phyloP scores from a whole-genome alignment of 2,888 invertebrate genomes.

The Dynastes grantii region DNA sequence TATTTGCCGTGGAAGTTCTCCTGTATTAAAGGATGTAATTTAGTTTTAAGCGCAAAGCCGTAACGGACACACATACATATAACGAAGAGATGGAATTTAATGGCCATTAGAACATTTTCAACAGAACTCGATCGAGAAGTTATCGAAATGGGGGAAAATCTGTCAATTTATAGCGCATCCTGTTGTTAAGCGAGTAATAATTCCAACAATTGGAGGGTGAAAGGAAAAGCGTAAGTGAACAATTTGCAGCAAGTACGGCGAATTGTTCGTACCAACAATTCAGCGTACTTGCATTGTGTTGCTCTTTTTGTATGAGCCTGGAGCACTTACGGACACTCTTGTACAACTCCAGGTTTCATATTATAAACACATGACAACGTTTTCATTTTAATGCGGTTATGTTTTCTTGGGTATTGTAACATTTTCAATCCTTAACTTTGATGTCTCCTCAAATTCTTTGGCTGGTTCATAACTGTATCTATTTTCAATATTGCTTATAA shows the following conservation, averaged over 20 bases:
- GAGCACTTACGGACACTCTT: neutral
- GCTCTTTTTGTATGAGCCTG: neutral
- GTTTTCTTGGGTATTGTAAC: too few relatives aligned
- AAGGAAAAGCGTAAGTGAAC: constrained; percentile 35
- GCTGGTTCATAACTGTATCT: too few relatives aligned
- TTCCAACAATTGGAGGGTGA: constrained; percentile 12
- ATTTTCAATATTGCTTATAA: too few relatives aligned
- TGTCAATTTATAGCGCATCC: constrained; percentile 35
- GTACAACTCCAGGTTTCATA: too few relatives aligned
- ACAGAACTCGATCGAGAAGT: constrained; percentile 19
- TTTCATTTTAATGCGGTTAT: too few relatives aligned
- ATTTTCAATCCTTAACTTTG: too few relatives aligned
- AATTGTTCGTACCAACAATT: constrained; percentile 11
- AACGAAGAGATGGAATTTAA: constrained; percentile 14
- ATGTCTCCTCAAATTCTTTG: too few relatives aligned
- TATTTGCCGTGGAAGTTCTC: constrained; percentile 23
- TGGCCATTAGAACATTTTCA: constrained; percentile 39
- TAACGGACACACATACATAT: neutral
- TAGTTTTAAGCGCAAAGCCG: constrained; percentile 20
- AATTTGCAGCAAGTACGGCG: constrained; percentile 20
- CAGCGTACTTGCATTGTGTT: neutral
- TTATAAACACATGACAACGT: too few relatives aligned
- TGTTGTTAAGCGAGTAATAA: constrained; percentile 29
- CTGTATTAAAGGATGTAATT: constrained; percentile 15
- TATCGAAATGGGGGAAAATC: constrained; percentile 30